phyloP scores from a whole-genome alignment of 1,140 invertebrate species.

The Ditylenchus dipsaci region DNA sequence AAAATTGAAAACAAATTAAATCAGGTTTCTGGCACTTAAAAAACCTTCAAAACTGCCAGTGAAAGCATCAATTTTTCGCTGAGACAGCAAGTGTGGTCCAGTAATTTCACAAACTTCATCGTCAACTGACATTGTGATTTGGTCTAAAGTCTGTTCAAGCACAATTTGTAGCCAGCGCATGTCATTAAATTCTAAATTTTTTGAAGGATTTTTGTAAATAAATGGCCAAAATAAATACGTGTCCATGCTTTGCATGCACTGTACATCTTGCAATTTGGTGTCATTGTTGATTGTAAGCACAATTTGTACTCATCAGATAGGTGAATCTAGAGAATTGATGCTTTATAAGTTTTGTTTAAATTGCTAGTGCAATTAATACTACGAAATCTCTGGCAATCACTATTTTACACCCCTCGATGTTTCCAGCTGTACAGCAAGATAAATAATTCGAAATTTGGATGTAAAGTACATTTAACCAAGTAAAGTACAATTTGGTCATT shows the following conservation, averaged over 20 bases:
- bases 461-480: too few relatives aligned
- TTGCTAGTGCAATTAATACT: too few relatives aligned
- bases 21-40: too few relatives aligned
- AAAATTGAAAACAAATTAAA: conserved; percentile 6
- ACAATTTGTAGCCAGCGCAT: conserved; percentile 49
- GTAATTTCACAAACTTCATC: conserved; percentile 38
- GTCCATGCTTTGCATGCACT: conserved; percentile 12
- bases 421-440: too few relatives aligned
- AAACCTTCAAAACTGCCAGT: conserved; percentile 21
- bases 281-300: conserved; percentile 43
- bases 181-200: conserved; percentile 46
- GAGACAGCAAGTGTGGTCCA: conserved; percentile 22
- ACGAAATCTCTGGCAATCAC: too few relatives aligned
- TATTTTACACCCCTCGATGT: too few relatives aligned
- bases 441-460: too few relatives aligned
- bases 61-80: not conserved
- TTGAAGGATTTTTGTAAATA: not conserved
- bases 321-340: conserved; percentile 45
- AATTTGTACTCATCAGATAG: conserved; percentile 46
- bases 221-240: not conserved
- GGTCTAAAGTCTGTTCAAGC: conserved; percentile 21
- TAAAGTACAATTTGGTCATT: too few relatives aligned
- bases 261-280: conserved; percentile 31
- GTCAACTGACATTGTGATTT: conserved; percentile 28
- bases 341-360: not conserved